Evolutionary conservation across 2,888 invertebrate genomes (phyloP), one percentile per base, ranked within the genome.

Genomic region (Drosophila fulvimacula): DNA sequence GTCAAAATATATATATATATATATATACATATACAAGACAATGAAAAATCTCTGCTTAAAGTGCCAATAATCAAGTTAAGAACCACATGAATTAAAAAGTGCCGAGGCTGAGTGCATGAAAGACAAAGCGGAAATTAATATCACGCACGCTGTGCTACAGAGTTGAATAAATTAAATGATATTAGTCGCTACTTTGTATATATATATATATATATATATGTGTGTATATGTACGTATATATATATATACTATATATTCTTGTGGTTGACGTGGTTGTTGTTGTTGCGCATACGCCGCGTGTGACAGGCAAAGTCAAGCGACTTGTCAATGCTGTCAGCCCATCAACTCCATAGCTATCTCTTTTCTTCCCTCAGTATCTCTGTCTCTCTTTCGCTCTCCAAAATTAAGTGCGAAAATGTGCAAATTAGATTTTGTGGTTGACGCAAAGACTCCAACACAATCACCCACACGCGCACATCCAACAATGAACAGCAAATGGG

Each of bases 391-490:
- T 7, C 36, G n/a, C 77, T 73, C 65, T 73, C 64, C 59, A 68
- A 69, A 81, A 79, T 74, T 69, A 74, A 80, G 79, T 84, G 79
- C 75, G 66, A 82, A 82, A 82, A 77, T 84, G 85, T 81, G 73
- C 72, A 85, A 85, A 84, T 84, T 79, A 81, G 79, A 79, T 85
- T 82, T 71, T 81, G 81, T 59, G 77, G 69, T 57, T 77, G 66
- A 72, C 56, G 59, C 38, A 53, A 64, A 79, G 64, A 57, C 67
- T 49, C 55, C 30, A 32, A 27, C 52, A 34, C 60, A 36, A 51
- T 32, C 62, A 27, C 51, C 27, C 59, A n/a, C 49, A n/a, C 42
- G 27, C 52, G 21, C 48, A 48, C 36, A 62, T 24, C 57, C 58
- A 59, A 56, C 42, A 51, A 19, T 30, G 30, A 19, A 19, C 34